Percentiles rank a stretch among this genome's conserved stretches.
Evolutionary conservation across 2,797 vertebrate species (phyloP).

Genomic region (Thunnus albacares): DNA sequence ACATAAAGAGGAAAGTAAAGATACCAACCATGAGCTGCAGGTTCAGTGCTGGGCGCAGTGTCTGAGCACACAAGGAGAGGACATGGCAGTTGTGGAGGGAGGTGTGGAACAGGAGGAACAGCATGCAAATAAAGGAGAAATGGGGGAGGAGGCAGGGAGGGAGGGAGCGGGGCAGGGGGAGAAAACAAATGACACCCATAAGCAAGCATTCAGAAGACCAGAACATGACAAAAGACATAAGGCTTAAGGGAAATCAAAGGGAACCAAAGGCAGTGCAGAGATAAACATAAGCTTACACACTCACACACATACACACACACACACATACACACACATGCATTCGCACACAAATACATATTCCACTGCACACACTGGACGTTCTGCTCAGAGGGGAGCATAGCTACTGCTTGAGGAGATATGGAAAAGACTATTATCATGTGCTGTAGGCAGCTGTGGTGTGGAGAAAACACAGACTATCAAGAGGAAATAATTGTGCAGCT

Average conservation of each 20-base stretch:
- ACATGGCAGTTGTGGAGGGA: constrained; percentile 88
- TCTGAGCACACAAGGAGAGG: constrained; percentile 97
- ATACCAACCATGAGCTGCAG: constrained; percentile 99
- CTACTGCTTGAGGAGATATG: constrained; percentile 60
- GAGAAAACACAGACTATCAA: constrained; percentile 54
- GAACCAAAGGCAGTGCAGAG: constrained; percentile 78
- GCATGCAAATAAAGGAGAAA: constrained; percentile 98
- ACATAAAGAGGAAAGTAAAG: constrained; percentile 88
- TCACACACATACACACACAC: constrained; percentile 18
- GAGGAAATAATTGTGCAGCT: constrained; percentile 51
- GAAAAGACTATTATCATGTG: constrained; percentile 50
- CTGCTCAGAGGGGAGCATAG: constrained; percentile 44
- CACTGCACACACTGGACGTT: constrained; percentile 55
- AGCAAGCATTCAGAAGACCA: constrained; percentile 91
- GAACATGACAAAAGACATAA: constrained; percentile 82
- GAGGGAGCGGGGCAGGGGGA: constrained; percentile 88
- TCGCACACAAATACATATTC: constrained; percentile 37
- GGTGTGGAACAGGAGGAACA: constrained; percentile 97
- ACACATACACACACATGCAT: neutral
- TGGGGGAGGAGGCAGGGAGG: constrained; percentile 88
- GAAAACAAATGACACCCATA: constrained; percentile 88
- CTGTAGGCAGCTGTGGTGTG: constrained; percentile 44
- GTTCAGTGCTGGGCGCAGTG: constrained; percentile 98
- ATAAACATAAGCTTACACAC: constrained; percentile 73
- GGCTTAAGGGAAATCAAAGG: constrained; percentile 81